Base-by-base conservation (phyloP, 2,888 invertebrate genomes). In the Pachliopta kotzebuea region DNA sequence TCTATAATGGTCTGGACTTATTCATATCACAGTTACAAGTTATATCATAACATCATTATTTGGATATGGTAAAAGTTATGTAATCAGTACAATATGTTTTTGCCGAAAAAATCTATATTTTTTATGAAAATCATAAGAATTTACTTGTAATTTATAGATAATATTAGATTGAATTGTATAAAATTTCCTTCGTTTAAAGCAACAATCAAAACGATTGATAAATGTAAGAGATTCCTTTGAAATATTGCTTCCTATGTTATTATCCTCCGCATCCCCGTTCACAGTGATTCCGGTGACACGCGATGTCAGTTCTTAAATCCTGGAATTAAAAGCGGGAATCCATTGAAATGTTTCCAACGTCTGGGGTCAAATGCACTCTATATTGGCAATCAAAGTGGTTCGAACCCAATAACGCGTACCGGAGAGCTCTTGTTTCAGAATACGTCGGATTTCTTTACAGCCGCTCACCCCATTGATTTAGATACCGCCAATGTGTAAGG, bases 321-420 rank as follows among this genome's bases (percentile, higher is more conserved):
- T 29, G 55, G 62, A 54, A 66, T 62, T 63, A 64, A 68, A 67
- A 62, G 62, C 57, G 58, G 56, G 65, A 64, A 67, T 62, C 50
- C 57, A 50, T 68, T 49, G 64, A 50, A 53, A 62, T 42, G 20
- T 52, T 61, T 37, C 37, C 55, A 67, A 50, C 62, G 60, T 50
- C 26, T 26, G 42, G n/a, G 60, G 42, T 60, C 56, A 57, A 67
- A 66, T 67, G 66, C 72, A 71, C 65, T 71, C 67, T 68, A 60
- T 68, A 66, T 61, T 70, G 73, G 70, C 74, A 75, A 77, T 77
- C 74, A 73, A 64, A 71, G 65, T 72, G 72, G 70, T 70, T 72
- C 72, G 69, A 71, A 72, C 72, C 71, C 74, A 77, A 73, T 76
- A 72, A 69, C 62, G 68, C 70, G 72, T 66, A 71, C 69, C 65